Percentiles rank a stretch among this genome's conserved stretches.
Conservation (phyloP, 2,797 vertebrate genomes). For the Urocyon cinereoargenteus region DNA sequence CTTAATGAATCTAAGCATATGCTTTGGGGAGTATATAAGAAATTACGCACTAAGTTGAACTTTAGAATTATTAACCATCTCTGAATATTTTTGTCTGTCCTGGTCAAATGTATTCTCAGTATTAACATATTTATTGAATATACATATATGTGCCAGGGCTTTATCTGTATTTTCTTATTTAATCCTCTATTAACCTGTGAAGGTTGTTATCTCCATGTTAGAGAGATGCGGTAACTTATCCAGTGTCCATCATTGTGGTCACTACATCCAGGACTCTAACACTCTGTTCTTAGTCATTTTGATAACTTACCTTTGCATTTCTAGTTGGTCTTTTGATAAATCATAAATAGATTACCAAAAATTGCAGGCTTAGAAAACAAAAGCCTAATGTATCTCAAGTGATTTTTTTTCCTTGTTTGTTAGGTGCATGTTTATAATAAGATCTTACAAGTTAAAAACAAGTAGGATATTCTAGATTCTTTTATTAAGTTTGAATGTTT, state of each 20-base stretch:
- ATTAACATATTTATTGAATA: not conserved
- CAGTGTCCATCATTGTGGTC: not conserved
- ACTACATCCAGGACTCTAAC: not conserved
- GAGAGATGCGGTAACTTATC: not conserved
- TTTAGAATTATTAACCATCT: not conserved
- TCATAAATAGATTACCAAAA: not conserved
- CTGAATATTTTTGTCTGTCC: not conserved
- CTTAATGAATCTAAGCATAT: not conserved
- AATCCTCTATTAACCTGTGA: not conserved
- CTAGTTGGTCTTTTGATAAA: not conserved
- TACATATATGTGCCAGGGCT: not conserved
- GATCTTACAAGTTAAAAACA: constrained; percentile 8
- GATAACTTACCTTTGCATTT: not conserved
- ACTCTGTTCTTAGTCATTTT: not conserved
- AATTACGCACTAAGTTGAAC: not conserved
- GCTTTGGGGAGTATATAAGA: not conserved
- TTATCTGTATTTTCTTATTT: not conserved
- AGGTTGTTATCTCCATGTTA: not conserved
- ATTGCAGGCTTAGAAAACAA: not conserved
- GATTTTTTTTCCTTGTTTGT: constrained; percentile 4
- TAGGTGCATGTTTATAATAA: not conserved
- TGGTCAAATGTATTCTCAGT: not conserved
- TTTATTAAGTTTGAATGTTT: constrained; percentile 30
- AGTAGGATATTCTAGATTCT: not conserved
- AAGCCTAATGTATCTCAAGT: not conserved